Base-by-base conservation (phyloP, 2,888 invertebrate species). In the Griposia aprilina region DNA sequence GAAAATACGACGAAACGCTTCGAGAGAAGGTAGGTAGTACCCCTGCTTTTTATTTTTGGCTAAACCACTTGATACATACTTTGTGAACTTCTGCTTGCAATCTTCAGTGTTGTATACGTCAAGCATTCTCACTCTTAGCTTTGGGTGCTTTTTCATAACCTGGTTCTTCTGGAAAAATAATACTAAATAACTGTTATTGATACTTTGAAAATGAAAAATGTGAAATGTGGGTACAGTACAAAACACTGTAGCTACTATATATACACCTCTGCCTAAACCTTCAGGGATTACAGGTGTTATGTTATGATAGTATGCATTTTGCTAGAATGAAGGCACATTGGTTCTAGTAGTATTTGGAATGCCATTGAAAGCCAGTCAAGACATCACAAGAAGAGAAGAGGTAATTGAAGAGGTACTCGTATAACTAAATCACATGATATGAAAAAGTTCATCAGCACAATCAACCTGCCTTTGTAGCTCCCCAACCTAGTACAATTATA, bases 401-500 rank as follows among this genome's bases (percentile, higher is more conserved):
- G 30, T 36, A 36, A 2, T 36, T 20, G 30, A 30, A 30, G 62
- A 30, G 30, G 30, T 59, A 20, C 52, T 23, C 7, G 20, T 52
- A n/a, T 10, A 63, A 17, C 23, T 23, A 41, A 50, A 73, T 4
- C 4, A 26, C 7, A 26, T 59, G 8, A 45, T 17, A 13, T 1
- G 11, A 73, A 45, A 36, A 30, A 23, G 8, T 55, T 7, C 2
- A 7, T 7, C 23, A 30, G 60, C 36, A 13, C 15, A 50, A 17
- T 17, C 30, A 74, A 85, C 89, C 86, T 74, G 93, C 94, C 80
- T 82, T 78, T 75, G 74, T 89, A 5, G 87, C 87, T 2, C 93
- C 94, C 94, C 94, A 94, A 26, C 94, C 94, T 8, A 94, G 70
- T 55, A 93, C 85, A 15, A 84, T 76, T 36, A 94, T 79, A 11